Conservation (phyloP, 1,140 invertebrate genomes). For the Paraescarpia echinospica region DNA sequence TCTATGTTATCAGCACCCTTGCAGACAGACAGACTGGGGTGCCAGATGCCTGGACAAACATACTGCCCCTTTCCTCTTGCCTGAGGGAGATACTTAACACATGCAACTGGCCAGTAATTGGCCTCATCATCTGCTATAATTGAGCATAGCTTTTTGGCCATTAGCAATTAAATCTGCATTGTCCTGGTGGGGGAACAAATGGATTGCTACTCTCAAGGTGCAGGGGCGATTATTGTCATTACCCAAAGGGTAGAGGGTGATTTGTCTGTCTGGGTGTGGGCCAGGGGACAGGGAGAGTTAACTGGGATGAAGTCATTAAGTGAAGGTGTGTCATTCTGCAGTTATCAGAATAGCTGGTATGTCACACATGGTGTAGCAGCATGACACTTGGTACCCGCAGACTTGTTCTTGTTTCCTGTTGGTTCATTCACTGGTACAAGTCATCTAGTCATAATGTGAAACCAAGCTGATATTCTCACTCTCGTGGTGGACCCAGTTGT, state of each 20-base stretch:
- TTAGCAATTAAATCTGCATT: slow-evolving; percentile 6
- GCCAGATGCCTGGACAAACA: background rate
- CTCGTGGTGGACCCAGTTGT: background rate
- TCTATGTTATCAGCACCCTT: background rate
- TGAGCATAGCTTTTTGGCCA: background rate
- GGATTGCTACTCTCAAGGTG: background rate
- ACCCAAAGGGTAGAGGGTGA: background rate
- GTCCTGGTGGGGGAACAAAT: background rate
- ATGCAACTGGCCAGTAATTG: background rate
- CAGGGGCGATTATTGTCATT: background rate
- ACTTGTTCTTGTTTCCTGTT: background rate
- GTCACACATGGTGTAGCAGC: background rate
- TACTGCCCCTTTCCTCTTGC: background rate
- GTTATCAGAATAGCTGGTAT: background rate
- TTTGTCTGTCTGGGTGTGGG: background rate
- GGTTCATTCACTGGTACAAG: background rate
- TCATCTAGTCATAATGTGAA: background rate
- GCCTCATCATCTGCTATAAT: background rate
- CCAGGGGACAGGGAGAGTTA: background rate
- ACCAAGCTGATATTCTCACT: background rate
- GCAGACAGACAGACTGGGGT: background rate
- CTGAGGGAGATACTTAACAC: background rate
- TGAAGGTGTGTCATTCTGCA: background rate
- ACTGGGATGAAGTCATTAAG: slow-evolving; percentile 1
- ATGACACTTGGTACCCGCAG: background rate